Evolutionary conservation across 2,113 vertebrate genomes (phyloP).

Genomic region (Castor canadensis): DNA sequence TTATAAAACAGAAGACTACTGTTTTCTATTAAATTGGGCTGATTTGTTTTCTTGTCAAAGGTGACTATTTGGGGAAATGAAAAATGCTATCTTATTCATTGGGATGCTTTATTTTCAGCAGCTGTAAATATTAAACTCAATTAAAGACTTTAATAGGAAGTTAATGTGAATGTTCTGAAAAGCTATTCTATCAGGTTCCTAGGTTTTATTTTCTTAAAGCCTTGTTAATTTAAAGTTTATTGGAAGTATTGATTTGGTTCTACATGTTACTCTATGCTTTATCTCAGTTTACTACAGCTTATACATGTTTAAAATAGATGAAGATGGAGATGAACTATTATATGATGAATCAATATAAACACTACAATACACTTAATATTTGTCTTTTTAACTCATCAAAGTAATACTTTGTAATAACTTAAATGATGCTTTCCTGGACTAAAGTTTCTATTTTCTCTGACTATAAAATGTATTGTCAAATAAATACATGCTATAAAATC

Average conservation of each 20-base stretch:
- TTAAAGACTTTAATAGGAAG: conserved; percentile 74
- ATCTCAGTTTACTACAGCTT: conserved; percentile 40
- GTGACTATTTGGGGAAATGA: conserved; percentile 66
- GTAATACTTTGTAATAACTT: conserved; percentile 17
- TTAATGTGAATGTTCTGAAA: conserved; percentile 71
- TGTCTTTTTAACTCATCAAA: conserved; percentile 61
- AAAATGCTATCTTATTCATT: conserved; percentile 67
- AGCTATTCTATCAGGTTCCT: conserved; percentile 69
- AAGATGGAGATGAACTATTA: conserved; percentile 51
- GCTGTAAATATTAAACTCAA: conserved; percentile 74
- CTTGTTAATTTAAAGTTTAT: conserved; percentile 67
- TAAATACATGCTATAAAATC: background rate
- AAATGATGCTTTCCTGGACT: background rate
- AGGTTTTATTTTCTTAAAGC: conserved; percentile 78
- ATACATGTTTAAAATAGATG: conserved; percentile 56
- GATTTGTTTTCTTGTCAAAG: conserved; percentile 42
- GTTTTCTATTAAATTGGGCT: conserved; percentile 51
- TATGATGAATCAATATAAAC: background rate
- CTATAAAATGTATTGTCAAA: conserved; percentile 20
- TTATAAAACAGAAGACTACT: conserved; percentile 61
- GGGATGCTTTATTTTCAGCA: conserved; percentile 69
- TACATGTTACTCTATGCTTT: conserved; percentile 57
- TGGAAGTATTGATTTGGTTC: conserved; percentile 75
- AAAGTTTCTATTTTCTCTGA: conserved; percentile 24
- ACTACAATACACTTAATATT: background rate